A percentile compares a stretch with the other conserved stretches of the same genome.
phyloP scores from a whole-genome alignment of 2,113 vertebrate genomes.

The Epinephelus fuscoguttatus region DNA sequence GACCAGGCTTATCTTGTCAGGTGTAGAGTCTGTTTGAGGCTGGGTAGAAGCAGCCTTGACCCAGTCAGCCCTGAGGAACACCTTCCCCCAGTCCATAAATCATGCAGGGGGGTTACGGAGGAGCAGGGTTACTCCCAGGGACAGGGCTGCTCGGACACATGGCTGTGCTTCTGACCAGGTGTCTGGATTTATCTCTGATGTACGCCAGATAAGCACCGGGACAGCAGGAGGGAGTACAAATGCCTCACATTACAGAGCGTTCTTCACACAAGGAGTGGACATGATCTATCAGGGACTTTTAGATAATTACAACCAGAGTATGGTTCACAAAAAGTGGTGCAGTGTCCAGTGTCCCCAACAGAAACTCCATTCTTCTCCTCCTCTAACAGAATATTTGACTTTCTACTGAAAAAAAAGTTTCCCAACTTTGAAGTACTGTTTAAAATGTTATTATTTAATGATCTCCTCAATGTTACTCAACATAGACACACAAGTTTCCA shows the following conservation, averaged over 20 bases:
- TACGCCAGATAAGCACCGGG: constrained; percentile 36
- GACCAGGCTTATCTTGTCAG: constrained; percentile 71
- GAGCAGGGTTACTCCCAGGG: constrained; percentile 31
- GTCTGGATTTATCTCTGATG: constrained; percentile 61
- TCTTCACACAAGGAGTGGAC: constrained; percentile 14
- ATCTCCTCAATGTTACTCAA: not conserved
- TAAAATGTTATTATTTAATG: not conserved
- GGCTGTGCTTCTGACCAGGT: constrained; percentile 50
- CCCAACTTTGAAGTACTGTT: not conserved
- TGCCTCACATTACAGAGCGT: constrained; percentile 39
- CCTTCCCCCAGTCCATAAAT: constrained; percentile 65
- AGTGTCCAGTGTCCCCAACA: not conserved
- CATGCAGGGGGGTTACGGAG: constrained; percentile 8
- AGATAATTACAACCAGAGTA: constrained; percentile 14
- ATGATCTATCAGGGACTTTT: not conserved
- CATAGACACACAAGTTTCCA: not conserved
- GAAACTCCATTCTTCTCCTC: not conserved
- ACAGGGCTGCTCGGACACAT: constrained; percentile 16
- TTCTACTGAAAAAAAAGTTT: not conserved
- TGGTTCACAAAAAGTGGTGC: not conserved
- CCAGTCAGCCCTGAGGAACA: constrained; percentile 49
- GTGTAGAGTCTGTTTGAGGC: constrained; percentile 50
- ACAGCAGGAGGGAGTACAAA: constrained; percentile 34
- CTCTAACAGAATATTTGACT: not conserved
- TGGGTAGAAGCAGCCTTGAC: constrained; percentile 59